Evolutionary conservation across 1,140 invertebrate species (phyloP).

Genomic region (Ladona fulva): DNA sequence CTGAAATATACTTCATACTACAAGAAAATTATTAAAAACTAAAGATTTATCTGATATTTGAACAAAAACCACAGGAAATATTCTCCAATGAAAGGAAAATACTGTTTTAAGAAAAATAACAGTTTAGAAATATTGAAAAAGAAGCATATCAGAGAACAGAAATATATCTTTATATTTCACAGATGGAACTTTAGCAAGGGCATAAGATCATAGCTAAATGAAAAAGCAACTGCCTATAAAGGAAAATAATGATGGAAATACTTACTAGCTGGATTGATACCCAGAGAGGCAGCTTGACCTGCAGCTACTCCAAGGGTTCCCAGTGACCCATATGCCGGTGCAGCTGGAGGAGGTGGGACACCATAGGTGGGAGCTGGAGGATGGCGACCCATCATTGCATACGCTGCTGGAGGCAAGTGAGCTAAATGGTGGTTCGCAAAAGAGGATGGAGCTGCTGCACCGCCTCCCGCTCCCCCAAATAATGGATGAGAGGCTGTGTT

Average conservation of each 20-base stretch:
- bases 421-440: slow-evolving; percentile 12
- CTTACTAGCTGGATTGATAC: slow-evolving; percentile 33
- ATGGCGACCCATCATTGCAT: slow-evolving; percentile 11
- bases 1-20: too few species aligned
- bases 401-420: slow-evolving; percentile 15
- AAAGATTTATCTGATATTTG: too few species aligned
- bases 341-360: slow-evolving; percentile 27
- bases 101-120: too few species aligned
- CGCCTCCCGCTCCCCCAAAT: not conserved
- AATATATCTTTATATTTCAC: too few species aligned
- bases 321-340: slow-evolving; percentile 46
- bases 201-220: too few species aligned
- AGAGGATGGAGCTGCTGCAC: slow-evolving; percentile 10
- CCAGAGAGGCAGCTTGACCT: slow-evolving; percentile 67
- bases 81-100: too few species aligned
- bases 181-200: too few species aligned
- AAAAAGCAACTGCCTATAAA: too few species aligned
- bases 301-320: slow-evolving; percentile 69
- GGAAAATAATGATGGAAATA: not conserved
- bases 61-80: too few species aligned
- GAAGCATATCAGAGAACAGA: too few species aligned
- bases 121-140: too few species aligned
- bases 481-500: not conserved
- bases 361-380: not conserved
- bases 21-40: too few species aligned